These are phyloP conservation scores for Mastigias papua DNA, from an alignment of 30 jellyfish, hydroid and myxozoan genomes.

Conservation along the genomic window DNA sequence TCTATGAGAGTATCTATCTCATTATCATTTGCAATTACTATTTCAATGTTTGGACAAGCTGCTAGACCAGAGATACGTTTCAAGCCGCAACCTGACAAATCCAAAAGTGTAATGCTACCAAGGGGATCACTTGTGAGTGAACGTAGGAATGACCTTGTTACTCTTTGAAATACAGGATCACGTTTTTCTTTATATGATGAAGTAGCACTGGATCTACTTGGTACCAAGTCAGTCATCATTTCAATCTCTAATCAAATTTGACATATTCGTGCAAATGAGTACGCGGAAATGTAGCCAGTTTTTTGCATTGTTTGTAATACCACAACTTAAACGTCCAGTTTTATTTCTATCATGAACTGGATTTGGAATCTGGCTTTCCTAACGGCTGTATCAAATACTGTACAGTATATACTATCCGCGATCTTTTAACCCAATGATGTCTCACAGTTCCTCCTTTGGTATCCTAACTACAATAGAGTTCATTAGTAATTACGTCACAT, in stretches of 20 bases:
- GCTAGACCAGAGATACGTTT: conserved; percentile 59
- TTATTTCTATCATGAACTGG: too few relatives aligned
- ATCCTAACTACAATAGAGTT: too few relatives aligned
- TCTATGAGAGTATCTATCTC: conserved; percentile 45
- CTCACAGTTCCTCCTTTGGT: too few relatives aligned
- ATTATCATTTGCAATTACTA: conserved; percentile 43
- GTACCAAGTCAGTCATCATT: background rate
- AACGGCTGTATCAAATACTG: too few relatives aligned
- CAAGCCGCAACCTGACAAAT: conserved; percentile 49
- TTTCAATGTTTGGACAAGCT: conserved; percentile 58
- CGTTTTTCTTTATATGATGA: background rate
- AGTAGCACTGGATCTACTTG: background rate
- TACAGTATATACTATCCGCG: too few relatives aligned
- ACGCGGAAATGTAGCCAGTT: too few relatives aligned
- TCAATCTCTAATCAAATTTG: background rate
- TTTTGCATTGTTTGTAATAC: too few relatives aligned
- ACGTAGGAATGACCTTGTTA: conserved; percentile 31
- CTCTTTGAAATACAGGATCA: background rate
- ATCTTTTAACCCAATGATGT: too few relatives aligned
- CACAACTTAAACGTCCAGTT: too few relatives aligned
- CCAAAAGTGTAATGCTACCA: conserved; percentile 59
- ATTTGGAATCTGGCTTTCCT: too few relatives aligned
- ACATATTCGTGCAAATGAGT: too few relatives aligned
- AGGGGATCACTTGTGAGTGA: conserved; percentile 55
- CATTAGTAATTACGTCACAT: too few relatives aligned